Conservation (phyloP, 2,113 vertebrate genomes). For the Mustelus asterias region DNA sequence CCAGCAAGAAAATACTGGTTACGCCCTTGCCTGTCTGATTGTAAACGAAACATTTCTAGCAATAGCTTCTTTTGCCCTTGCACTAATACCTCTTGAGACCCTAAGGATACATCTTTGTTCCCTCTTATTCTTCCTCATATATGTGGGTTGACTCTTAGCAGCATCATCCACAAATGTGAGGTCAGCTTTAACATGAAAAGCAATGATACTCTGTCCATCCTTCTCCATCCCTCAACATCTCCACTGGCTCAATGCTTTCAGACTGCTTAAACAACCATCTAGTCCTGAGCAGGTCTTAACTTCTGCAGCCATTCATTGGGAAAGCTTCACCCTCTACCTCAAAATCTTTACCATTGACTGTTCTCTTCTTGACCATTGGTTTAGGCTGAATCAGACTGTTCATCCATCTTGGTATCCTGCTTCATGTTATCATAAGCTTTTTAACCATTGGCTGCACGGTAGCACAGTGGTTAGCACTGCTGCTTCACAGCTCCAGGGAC, state of each 20-base stretch:
- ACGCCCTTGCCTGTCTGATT: background rate
- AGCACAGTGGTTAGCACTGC: too few species aligned
- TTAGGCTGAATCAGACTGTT: background rate
- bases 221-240: background rate
- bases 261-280: background rate
- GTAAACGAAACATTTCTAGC: background rate
- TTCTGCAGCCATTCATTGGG: background rate
- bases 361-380: background rate
- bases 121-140: background rate
- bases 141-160: background rate
- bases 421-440: background rate
- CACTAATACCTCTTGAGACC: background rate
- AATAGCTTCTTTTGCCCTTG: background rate
- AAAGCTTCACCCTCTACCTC: background rate
- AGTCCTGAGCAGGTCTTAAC: background rate
- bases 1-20: background rate
- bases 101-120: background rate
- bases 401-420: background rate
- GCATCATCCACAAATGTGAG: background rate
- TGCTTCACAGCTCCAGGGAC: too few species aligned
- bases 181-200: background rate
- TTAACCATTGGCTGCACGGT: background rate
- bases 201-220: background rate
- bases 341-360: background rate
- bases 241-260: background rate